Percentiles rank a stretch among this genome's conserved stretches.
phyloP scores from a whole-genome alignment of 2,113 vertebrate species.

The Aix galericulata region DNA sequence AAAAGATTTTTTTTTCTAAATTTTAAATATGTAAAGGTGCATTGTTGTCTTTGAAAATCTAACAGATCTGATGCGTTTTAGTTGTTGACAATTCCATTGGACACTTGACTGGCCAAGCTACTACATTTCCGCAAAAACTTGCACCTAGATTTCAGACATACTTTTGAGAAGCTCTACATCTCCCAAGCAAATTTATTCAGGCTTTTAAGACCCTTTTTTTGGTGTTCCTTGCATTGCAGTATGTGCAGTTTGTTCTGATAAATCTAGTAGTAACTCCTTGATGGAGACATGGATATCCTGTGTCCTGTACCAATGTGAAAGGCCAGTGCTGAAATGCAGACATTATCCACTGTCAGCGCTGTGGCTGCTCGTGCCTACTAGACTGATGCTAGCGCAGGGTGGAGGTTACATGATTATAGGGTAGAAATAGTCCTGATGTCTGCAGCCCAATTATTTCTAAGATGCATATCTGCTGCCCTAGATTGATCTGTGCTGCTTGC shows the following conservation, averaged over 20 bases:
- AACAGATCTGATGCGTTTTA: neutral
- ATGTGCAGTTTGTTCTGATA: fast-evolving
- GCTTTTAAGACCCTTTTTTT: neutral
- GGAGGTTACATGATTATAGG: neutral
- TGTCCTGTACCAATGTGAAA: neutral
- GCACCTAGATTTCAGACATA: neutral
- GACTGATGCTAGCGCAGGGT: fast-evolving
- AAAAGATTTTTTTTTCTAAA: neutral
- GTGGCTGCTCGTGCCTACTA: neutral
- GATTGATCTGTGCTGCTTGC: neutral
- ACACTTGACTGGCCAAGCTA: neutral
- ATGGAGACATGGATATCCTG: neutral
- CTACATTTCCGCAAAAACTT: neutral
- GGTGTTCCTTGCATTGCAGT: neutral
- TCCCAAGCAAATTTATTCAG: neutral
- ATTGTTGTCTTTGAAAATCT: neutral
- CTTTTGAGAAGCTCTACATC: neutral
- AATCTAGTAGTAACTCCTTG: neutral
- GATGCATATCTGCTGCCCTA: neutral
- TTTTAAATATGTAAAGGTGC: neutral
- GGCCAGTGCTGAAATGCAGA: neutral
- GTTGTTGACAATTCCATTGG: neutral
- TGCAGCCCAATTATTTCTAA: neutral
- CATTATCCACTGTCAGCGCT: neutral
- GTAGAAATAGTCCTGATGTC: neutral